Evolutionary conservation across 1,140 invertebrate species (phyloP), one percentile per base, ranked within the genome.

Genomic region (Anagrus nilaparvatae): DNA sequence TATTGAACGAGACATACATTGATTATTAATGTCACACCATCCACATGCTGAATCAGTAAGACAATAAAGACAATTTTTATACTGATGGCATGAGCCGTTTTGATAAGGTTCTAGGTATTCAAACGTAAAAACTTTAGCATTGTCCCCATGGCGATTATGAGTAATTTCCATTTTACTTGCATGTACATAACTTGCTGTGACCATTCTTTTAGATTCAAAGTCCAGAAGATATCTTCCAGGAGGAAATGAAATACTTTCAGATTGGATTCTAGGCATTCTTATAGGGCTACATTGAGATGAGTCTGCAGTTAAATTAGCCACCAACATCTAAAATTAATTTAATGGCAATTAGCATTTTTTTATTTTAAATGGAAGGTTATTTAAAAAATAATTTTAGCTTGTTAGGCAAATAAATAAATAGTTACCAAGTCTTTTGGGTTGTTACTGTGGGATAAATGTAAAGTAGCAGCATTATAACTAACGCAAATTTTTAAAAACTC

Each of bases 31-130:
- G 14, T 85, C 78, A 58, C 88, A 94, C 92, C 92, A 96, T 1
- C 87, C 87, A 58, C 92, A 97, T 8, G 78, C 74, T 1, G 84
- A 79, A 65, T 97, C 92, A 0, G 82, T 83, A 16, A 95, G 64
- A 59, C 92, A 97, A 33, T 87, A 75, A 5, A 93, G 61, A 57
- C 92, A 97, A 55, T 86, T 95, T 33, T 68, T 74, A 53, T 92
- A 88, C 16, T 75, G 69, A 0, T 64, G 58, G 55, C 93, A 97
- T n/a, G 76, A 71, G 0, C 84, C 85, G 38, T 82, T 79, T 38
- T 74, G 71, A 59, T 81, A 94, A 0, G 89, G 88, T 59, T 94
- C 88, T 17, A 95, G 60, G 59, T 90, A 91, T 54, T 93, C 87
- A 47, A 87, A 86, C 0, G 85, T 89, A 46, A 92, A 88, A 43